Percentiles rank a stretch among this genome's conserved stretches.
Conservation (phyloP, 2,113 vertebrate genomes). For the Orycteropus afer region DNA sequence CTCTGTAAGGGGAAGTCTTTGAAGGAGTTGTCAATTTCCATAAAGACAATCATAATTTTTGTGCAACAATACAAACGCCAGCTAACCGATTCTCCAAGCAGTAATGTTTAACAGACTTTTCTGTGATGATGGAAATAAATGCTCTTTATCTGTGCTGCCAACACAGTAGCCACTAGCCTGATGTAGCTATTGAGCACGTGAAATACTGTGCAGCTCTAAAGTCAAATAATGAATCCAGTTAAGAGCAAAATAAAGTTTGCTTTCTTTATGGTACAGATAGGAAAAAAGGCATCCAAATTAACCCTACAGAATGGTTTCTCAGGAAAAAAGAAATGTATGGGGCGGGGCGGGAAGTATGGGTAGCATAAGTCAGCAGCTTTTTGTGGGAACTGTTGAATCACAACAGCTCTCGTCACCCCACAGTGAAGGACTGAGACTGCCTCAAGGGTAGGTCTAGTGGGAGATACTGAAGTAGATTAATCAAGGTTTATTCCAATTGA, state of each 20-base stretch:
- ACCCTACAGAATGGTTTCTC: neutral
- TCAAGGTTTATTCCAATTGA: neutral
- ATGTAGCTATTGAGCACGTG: neutral
- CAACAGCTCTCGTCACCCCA: neutral
- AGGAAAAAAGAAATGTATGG: neutral
- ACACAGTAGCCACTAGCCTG: neutral
- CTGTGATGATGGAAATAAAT: neutral
- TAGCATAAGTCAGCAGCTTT: neutral
- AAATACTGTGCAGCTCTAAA: neutral
- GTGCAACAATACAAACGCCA: neutral
- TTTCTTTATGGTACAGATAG: slow-evolving; percentile 43
- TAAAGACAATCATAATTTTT: slow-evolving; percentile 32
- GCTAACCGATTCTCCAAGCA: neutral
- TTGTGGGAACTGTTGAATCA: neutral
- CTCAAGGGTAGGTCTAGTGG: neutral
- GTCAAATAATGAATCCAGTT: slow-evolving; percentile 8
- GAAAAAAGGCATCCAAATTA: neutral
- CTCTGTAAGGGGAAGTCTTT: neutral
- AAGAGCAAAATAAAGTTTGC: neutral
- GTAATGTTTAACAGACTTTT: neutral
- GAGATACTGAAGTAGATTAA: neutral
- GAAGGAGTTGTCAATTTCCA: neutral
- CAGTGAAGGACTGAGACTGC: neutral
- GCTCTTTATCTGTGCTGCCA: neutral
- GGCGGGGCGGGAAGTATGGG: too few relatives aligned